These are phyloP conservation scores for Cryptocheilus praepositus DNA, from an alignment of 2,888 invertebrate species.

Conservation along the genomic window DNA sequence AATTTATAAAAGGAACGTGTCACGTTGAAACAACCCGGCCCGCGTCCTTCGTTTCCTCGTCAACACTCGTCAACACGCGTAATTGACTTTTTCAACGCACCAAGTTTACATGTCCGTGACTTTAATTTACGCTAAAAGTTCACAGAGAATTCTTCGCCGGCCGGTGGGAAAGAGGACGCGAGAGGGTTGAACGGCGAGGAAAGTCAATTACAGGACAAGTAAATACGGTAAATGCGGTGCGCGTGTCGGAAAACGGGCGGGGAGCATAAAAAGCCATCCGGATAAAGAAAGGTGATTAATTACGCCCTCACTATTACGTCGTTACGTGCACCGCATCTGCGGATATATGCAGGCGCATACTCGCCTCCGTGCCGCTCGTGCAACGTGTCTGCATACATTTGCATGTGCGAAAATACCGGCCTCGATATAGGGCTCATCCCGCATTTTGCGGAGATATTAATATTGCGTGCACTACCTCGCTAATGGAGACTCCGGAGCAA, in stretches of 20 bases:
- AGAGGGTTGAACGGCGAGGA: not conserved
- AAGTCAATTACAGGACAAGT: not conserved
- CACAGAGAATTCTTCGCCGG: not conserved
- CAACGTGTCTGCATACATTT: constrained; percentile 6
- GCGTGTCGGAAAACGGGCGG: not conserved
- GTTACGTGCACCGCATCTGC: not conserved
- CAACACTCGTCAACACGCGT: no score
- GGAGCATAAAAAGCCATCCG: not conserved
- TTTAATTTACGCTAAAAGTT: no score
- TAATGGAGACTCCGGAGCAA: constrained; percentile 2
- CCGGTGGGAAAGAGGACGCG: not conserved
- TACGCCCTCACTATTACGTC: not conserved
- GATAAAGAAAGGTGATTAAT: constrained; percentile 8
- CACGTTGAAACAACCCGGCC: no score
- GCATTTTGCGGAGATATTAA: constrained; percentile 1
- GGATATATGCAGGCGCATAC: not conserved
- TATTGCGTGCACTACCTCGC: not conserved
- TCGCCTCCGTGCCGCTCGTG: not conserved
- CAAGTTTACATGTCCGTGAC: no score
- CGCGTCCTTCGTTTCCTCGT: no score
- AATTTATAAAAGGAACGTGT: no score
- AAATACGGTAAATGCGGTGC: not conserved
- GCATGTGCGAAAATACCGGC: constrained; percentile 1
- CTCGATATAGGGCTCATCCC: not conserved
- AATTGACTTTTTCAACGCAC: no score